A percentile compares a stretch with the other conserved stretches of the same genome.
These are phyloP conservation scores for Achatina immaculata DNA, from an alignment of 1,140 invertebrate genomes.

Conservation along the genomic window DNA sequence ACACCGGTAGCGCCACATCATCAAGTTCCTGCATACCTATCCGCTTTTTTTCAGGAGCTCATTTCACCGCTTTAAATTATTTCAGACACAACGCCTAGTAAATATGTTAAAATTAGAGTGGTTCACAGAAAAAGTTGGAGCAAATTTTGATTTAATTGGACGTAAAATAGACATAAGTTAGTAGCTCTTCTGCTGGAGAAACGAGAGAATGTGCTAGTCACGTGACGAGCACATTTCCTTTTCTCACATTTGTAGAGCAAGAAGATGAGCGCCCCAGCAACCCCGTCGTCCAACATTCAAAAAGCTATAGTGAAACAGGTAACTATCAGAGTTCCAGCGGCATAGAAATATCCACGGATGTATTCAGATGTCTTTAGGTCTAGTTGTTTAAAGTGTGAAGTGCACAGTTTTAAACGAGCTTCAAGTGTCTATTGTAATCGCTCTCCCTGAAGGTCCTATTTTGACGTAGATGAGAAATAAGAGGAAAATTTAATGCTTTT, in stretches of 20 bases:
- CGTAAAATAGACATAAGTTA: too few species aligned
- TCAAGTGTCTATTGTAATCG: background rate
- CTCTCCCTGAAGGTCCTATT: background rate
- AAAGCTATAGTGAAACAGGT: slow-evolving; percentile 38
- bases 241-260: slow-evolving; percentile 15
- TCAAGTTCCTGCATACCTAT: background rate
- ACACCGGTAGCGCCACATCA: background rate
- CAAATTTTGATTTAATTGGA: too few species aligned
- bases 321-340: background rate
- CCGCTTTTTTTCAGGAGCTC: background rate
- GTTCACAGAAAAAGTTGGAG: too few species aligned
- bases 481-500: background rate
- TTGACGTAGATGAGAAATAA: background rate
- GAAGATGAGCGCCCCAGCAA: slow-evolving; percentile 28
- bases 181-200: background rate
- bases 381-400: background rate
- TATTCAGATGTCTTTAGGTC: background rate
- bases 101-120: too few species aligned
- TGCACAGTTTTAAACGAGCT: background rate
- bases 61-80: too few species aligned
- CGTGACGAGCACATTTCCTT: slow-evolving; percentile 38
- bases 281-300: slow-evolving; percentile 21
- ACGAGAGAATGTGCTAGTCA: background rate
- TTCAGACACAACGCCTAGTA: too few species aligned
- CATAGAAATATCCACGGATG: background rate